Evolutionary conservation across 2,888 invertebrate species (phyloP), one percentile per base, ranked within the genome.

Genomic region (Andrena haemorrhoa): DNA sequence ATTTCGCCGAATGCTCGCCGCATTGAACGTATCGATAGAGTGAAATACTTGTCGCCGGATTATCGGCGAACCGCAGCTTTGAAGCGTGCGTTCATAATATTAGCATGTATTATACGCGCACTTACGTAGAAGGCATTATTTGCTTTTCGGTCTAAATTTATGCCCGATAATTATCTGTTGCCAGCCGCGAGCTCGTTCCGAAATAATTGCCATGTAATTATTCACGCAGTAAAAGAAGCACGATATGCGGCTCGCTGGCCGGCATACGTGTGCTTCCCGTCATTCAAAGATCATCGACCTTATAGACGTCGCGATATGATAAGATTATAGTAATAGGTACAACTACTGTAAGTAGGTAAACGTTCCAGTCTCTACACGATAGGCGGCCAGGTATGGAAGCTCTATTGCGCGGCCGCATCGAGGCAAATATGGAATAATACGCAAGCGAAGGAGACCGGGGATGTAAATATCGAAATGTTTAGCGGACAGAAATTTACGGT

Each of bases 261-360:
- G 33, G 53, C 20, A 63, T 63, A 75, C 53, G 68, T 69, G 71
- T 82, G 79, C 70, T 75, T 76, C 75, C 68, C 70, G 84, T 76
- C 80, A 80, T 77, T 83, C 76, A 71, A 80, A 83, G 84, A 85
- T 81, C 84, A 81, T 85, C 83, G 84, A 85, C 84, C 84, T 77
- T 77, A 83, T 73, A 74, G 76, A 75, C 83, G 83, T 73, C 77
- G 71, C 77, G 81, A 75, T 77, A 74, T 77, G 84, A 85, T 85
- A 85, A 85, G 84, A 83, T 85, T 85, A 73, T 81, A 83, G 81
- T 74, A 81, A 85, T 83, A 77, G 84, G 81, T 83, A 77, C 71
- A 73, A 82, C 74, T 82, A 70, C 78, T 66, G 82, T 79, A 83
- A 78, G 74, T 85, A 85, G 81, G 81, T 83, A 73, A 80, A 74